phyloP scores from a whole-genome alignment of 1,140 invertebrate genomes.

The Pentalonia nigronervosa region DNA sequence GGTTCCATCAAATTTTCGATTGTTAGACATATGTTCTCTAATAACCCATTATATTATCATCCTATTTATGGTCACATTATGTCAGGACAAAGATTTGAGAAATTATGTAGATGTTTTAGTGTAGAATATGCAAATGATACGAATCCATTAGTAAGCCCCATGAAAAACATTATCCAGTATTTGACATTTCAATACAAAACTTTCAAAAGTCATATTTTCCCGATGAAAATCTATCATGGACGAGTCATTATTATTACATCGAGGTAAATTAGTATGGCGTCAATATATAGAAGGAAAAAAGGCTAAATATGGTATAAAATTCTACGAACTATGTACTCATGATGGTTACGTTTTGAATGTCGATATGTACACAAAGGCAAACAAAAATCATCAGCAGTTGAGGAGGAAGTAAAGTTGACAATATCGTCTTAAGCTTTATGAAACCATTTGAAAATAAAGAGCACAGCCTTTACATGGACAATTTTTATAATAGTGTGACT shows the following conservation, averaged over 20 bases:
- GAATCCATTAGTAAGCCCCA: background rate
- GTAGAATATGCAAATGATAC: slow-evolving; percentile 26
- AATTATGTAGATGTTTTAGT: slow-evolving; percentile 22
- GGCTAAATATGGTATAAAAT: slow-evolving; percentile 63
- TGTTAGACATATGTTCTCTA: slow-evolving; percentile 23
- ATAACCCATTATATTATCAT: slow-evolving; percentile 23
- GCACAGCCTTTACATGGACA: slow-evolving; percentile 59
- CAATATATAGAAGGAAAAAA: slow-evolving; percentile 63
- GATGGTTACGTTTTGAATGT: slow-evolving; percentile 55
- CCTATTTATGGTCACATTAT: background rate
- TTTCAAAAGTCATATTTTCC: slow-evolving; percentile 53
- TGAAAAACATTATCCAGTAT: slow-evolving; percentile 27
- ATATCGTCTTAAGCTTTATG: slow-evolving; percentile 58
- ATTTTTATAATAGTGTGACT: slow-evolving; percentile 64
- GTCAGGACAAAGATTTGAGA: background rate
- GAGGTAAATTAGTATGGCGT: slow-evolving; percentile 62
- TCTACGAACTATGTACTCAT: slow-evolving; percentile 62
- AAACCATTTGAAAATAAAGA: slow-evolving; percentile 53
- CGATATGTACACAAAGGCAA: slow-evolving; percentile 56
- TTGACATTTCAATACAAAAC: slow-evolving; percentile 24
- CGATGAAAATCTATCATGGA: slow-evolving; percentile 60
- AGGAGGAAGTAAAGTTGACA: slow-evolving; percentile 37
- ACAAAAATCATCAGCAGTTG: slow-evolving; percentile 26
- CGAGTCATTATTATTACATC: slow-evolving; percentile 62
- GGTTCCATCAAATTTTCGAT: slow-evolving; percentile 11